Conservation (phyloP, 2,888 invertebrate species). For the Tanytarsus gracilentus region DNA sequence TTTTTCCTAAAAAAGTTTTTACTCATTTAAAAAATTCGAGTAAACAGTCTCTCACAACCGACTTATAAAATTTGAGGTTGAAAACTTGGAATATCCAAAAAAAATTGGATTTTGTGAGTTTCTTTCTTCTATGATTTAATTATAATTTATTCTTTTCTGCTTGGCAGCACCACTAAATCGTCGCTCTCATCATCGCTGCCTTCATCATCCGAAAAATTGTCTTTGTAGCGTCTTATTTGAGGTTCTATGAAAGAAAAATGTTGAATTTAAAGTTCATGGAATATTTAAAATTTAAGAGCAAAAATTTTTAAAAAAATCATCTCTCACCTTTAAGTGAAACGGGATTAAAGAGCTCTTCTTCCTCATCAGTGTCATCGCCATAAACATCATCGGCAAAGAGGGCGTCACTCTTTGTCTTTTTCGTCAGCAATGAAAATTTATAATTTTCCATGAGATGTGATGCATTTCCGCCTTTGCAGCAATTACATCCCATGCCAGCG, state of each 20-base stretch:
- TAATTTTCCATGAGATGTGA: conserved; percentile 4
- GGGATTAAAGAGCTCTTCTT: conserved; percentile 22
- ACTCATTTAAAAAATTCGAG: too few relatives aligned
- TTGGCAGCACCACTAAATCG: conserved; percentile 16
- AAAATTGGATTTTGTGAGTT: too few relatives aligned
- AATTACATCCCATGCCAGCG: not conserved
- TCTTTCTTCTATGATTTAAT: too few relatives aligned
- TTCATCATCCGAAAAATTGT: conserved; percentile 14
- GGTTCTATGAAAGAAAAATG: not conserved
- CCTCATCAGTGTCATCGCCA: conserved; percentile 38
- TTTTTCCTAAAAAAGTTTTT: too few relatives aligned
- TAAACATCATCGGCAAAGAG: conserved; percentile 38
- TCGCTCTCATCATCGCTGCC: conserved; percentile 13
- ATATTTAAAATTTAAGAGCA: too few relatives aligned
- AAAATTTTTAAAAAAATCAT: not conserved
- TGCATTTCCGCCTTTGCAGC: not conserved
- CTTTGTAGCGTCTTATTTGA: conserved; percentile 2
- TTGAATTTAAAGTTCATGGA: not conserved
- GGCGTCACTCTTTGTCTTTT: conserved; percentile 36
- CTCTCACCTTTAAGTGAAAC: not conserved
- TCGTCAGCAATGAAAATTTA: conserved; percentile 40
- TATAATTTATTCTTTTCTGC: not conserved
- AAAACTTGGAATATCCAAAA: too few relatives aligned
- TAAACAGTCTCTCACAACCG: too few relatives aligned
- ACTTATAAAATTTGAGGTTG: too few relatives aligned